Conservation (phyloP, 2,888 invertebrate species). For the Notodonta dromedarius region DNA sequence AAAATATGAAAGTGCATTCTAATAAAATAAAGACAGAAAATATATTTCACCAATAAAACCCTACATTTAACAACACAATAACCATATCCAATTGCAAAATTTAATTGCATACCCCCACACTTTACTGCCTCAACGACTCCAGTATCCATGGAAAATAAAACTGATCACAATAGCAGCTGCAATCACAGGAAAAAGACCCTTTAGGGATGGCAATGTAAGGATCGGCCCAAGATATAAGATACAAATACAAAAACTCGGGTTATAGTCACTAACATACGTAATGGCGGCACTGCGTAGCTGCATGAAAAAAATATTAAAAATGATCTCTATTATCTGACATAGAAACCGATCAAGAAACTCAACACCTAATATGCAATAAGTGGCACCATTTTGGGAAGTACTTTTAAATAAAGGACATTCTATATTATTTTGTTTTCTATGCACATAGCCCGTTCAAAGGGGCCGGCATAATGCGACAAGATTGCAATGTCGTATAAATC, state of each 20-base stretch:
- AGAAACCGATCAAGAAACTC: too few species aligned
- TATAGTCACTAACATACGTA: too few species aligned
- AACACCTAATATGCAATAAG: too few species aligned
- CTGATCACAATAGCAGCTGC: neutral
- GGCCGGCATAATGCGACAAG: slow-evolving; percentile 30
- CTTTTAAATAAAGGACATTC: too few species aligned
- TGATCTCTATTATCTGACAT: too few species aligned
- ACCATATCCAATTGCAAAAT: slow-evolving; percentile 9
- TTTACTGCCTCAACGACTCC: neutral
- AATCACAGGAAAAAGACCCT: neutral
- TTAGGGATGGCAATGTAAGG: too few species aligned
- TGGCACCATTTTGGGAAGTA: too few species aligned
- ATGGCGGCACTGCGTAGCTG: too few species aligned
- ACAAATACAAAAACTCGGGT: too few species aligned
- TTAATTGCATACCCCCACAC: slow-evolving; percentile 10
- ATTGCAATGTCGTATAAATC: slow-evolving; percentile 39
- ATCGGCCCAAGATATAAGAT: too few species aligned
- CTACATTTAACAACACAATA: slow-evolving; percentile 21
- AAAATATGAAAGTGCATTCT: too few species aligned
- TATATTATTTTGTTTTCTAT: neutral
- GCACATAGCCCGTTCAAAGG: slow-evolving; percentile 17
- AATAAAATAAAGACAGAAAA: neutral
- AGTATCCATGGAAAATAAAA: slow-evolving; percentile 3
- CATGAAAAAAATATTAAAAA: too few species aligned
- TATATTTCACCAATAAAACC: neutral